A percentile compares a stretch with the other conserved stretches of the same genome.
Evolutionary conservation across 1,140 invertebrate species (phyloP).

Genomic region (Sycophila sp.): DNA sequence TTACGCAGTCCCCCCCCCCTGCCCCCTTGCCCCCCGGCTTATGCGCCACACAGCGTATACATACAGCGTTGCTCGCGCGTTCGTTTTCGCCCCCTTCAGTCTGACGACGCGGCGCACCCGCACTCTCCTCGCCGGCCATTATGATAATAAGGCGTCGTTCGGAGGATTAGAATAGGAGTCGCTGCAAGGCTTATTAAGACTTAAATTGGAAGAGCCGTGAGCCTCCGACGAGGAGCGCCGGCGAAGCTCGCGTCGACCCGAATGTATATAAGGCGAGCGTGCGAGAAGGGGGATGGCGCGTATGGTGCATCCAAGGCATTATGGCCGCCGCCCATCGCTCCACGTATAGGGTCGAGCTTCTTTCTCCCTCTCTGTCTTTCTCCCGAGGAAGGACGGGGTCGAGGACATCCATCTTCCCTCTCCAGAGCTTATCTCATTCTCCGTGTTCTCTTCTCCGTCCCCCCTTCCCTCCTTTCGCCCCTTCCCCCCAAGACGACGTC

Average conservation of each 20-base stretch:
- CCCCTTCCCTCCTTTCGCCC: conserved; percentile 40
- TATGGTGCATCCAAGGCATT: conserved; percentile 36
- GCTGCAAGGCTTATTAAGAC: conserved; percentile 60
- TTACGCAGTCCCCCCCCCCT: no score
- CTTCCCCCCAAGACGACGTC: neutral
- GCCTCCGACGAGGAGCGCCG: conserved; percentile 41
- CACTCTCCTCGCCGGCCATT: conserved; percentile 40
- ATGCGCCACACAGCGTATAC: neutral
- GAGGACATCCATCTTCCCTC: conserved; percentile 65
- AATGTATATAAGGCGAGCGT: neutral
- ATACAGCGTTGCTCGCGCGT: neutral
- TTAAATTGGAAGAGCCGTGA: conserved; percentile 57
- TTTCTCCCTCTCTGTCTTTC: conserved; percentile 8
- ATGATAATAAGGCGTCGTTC: conserved; percentile 57
- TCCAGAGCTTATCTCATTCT: conserved; percentile 41
- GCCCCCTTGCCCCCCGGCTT: neutral
- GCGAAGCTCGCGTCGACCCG: neutral
- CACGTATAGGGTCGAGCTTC: conserved; percentile 13
- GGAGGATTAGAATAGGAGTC: conserved; percentile 57
- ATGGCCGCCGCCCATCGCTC: conserved; percentile 36
- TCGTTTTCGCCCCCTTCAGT: neutral
- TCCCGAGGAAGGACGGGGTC: conserved; percentile 52
- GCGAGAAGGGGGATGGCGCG: neutral
- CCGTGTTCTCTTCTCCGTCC: conserved; percentile 42
- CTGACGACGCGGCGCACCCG: conserved; percentile 16